phyloP scores from a whole-genome alignment of 2,113 vertebrate species.

The Tragelaphus strepsiceros region DNA sequence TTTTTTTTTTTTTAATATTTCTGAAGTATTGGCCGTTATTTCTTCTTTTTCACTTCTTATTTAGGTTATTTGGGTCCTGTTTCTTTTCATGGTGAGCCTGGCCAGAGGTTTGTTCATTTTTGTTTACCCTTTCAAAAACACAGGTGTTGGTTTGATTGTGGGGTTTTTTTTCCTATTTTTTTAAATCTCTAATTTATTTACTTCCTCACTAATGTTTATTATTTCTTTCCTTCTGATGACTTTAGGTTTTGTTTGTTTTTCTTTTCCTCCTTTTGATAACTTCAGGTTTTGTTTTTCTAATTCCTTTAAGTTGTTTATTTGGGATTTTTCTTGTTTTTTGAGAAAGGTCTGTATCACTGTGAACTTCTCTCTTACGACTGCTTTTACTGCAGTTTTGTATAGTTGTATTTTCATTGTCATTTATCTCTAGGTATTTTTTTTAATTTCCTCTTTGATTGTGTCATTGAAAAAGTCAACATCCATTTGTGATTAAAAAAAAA shows the following conservation, averaged over 20 bases:
- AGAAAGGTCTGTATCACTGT: not conserved
- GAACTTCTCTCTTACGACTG: not conserved
- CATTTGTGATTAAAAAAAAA: not conserved
- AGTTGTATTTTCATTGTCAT: not conserved
- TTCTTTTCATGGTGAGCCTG: not conserved
- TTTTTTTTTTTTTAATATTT: not conserved
- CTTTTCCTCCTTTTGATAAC: not conserved
- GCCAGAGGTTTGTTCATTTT: not conserved
- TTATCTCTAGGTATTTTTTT: not conserved
- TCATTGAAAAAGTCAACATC: not conserved
- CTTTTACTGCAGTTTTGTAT: not conserved
- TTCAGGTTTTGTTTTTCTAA: not conserved
- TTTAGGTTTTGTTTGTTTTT: not conserved
- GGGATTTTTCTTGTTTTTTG: not conserved
- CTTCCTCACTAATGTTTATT: not conserved
- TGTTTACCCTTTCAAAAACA: not conserved
- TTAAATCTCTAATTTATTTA: not conserved
- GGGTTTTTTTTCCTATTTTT: not conserved
- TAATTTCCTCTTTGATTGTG: not conserved
- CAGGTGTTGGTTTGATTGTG: not conserved
- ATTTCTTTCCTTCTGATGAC: not conserved
- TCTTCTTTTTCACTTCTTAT: not conserved
- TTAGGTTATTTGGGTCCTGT: not conserved
- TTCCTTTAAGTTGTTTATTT: not conserved
- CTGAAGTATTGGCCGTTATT: not conserved